Conservation (phyloP, 2,113 vertebrate species). For the Aix galericulata region DNA sequence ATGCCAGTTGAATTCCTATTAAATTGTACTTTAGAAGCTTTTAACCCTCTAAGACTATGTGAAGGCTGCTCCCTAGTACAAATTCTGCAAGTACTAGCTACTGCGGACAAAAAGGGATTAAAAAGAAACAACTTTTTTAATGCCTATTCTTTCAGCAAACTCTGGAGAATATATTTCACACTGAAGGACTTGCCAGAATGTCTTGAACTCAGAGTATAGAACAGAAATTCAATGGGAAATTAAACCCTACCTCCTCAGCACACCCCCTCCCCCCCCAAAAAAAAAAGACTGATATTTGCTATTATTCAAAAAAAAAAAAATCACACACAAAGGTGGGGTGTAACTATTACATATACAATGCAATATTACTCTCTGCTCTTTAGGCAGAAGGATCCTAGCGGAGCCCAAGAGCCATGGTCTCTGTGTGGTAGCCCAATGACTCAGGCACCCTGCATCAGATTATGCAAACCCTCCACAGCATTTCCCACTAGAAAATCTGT, state of each 20-base stretch:
- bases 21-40: not conserved
- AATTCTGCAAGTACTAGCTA: not conserved
- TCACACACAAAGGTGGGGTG: not conserved
- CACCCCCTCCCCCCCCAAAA: not conserved
- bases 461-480: not conserved
- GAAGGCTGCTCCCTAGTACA: not conserved
- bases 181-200: not conserved
- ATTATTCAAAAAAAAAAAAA: not conserved
- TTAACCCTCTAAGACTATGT: not conserved
- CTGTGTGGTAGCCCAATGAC: not conserved
- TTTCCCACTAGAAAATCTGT: not conserved
- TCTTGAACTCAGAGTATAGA: not conserved
- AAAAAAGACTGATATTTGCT: not conserved
- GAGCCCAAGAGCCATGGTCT: not conserved
- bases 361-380: not conserved
- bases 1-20: not conserved
- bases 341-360: not conserved
- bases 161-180: not conserved
- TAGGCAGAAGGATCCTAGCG: not conserved
- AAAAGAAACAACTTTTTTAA: not conserved
- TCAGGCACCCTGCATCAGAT: not conserved
- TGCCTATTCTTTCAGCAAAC: not conserved
- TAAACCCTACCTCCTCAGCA: not conserved
- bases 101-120: not conserved
- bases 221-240: not conserved